A percentile compares a stretch with the other conserved stretches of the same genome.
phyloP scores from a whole-genome alignment of 2,888 invertebrate genomes.

The Calliopum simillimum region DNA sequence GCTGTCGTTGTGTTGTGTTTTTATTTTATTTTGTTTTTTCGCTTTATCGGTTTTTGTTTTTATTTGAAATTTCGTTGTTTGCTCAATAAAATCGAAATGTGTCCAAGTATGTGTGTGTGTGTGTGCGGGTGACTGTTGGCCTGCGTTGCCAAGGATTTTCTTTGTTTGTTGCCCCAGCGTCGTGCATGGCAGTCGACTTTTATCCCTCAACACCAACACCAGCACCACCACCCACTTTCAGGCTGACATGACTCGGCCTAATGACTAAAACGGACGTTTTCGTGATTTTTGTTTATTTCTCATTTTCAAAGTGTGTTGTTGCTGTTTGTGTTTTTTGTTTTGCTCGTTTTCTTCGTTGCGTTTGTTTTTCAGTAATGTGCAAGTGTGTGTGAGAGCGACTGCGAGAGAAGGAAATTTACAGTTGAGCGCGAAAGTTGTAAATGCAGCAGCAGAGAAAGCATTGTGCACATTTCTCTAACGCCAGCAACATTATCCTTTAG shows the following conservation, averaged over 20 bases:
- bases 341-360: constrained; percentile 46
- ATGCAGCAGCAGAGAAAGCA: background rate
- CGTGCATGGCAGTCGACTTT: constrained; percentile 20
- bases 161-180: constrained; percentile 55
- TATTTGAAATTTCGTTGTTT: constrained; percentile 62
- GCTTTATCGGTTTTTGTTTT: constrained; percentile 60
- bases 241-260: constrained; percentile 43
- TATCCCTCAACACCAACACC: too few species aligned
- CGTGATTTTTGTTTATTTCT: constrained; percentile 42
- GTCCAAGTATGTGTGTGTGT: constrained; percentile 34
- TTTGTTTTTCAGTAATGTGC: constrained; percentile 15
- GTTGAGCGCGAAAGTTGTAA: background rate
- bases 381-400: constrained; percentile 1
- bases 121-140: constrained; percentile 11
- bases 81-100: constrained; percentile 64
- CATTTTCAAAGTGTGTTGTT: constrained; percentile 25
- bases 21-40: constrained; percentile 49
- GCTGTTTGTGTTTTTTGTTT: constrained; percentile 42
- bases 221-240: constrained; percentile 12
- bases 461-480: constrained; percentile 4
- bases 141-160: constrained; percentile 64
- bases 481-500: constrained; percentile 49
- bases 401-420: background rate
- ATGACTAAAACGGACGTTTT: constrained; percentile 54
- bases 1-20: constrained; percentile 13